A percentile compares a stretch with the other conserved stretches of the same genome.
phyloP scores from a whole-genome alignment of 2,113 vertebrate genomes.

The Loxodonta africana region DNA sequence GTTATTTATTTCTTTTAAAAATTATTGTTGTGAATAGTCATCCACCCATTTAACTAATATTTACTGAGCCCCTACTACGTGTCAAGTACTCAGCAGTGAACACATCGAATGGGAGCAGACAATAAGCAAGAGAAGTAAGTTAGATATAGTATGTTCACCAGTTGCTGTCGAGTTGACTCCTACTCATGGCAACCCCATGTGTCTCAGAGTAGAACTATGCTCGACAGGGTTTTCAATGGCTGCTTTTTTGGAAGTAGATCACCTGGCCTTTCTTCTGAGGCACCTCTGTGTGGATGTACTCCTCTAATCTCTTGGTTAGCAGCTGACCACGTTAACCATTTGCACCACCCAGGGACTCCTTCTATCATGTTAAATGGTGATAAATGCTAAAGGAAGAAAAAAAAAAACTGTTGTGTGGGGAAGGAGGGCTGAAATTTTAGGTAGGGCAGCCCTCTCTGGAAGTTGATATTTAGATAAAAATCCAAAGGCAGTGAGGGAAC shows the following conservation, averaged over 20 bases:
- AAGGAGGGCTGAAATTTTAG: not conserved
- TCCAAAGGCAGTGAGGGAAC: not conserved
- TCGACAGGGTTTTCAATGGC: not conserved
- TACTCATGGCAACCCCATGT: not conserved
- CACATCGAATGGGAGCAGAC: not conserved
- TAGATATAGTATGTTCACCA: not conserved
- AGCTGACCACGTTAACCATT: not conserved
- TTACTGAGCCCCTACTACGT: not conserved
- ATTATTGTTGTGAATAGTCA: conserved; percentile 53
- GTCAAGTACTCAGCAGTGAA: conserved; percentile 3
- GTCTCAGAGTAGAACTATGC: not conserved
- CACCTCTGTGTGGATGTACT: not conserved
- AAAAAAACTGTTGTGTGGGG: not conserved
- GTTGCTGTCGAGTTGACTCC: too few relatives aligned
- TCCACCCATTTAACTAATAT: conserved; percentile 35
- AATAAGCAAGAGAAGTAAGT: not conserved
- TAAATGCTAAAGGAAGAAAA: not conserved
- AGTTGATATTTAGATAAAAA: conserved; percentile 35
- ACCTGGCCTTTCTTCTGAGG: not conserved
- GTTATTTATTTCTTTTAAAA: conserved; percentile 44
- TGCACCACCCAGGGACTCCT: not conserved
- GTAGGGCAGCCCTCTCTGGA: not conserved
- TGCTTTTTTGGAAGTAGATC: too few relatives aligned
- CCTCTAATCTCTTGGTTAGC: not conserved
- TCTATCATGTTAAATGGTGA: not conserved